Percentiles rank a stretch among this genome's conserved stretches.
These are phyloP conservation scores for Onychomys torridus DNA, from an alignment of 2,797 vertebrate species.

Conservation along the genomic window DNA sequence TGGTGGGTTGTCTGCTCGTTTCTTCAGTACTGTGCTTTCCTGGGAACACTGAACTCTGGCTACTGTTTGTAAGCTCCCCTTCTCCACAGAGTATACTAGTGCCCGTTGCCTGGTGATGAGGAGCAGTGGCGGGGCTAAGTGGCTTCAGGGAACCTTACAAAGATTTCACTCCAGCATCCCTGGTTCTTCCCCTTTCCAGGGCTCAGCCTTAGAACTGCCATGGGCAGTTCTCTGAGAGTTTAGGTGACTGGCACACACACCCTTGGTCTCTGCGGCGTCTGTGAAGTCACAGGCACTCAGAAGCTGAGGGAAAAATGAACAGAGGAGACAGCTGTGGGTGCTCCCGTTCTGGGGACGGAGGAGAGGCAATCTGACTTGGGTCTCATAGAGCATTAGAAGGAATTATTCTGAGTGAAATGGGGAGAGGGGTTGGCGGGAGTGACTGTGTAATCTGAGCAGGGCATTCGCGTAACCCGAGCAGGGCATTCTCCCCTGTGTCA, in stretches of 20 bases:
- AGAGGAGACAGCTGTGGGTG: not conserved
- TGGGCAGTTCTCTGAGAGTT: not conserved
- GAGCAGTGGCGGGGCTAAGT: not conserved
- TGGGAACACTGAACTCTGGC: not conserved
- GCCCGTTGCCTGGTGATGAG: not conserved
- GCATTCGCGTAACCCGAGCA: not conserved
- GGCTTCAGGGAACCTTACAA: not conserved
- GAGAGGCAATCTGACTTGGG: too few relatives aligned
- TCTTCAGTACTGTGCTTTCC: not conserved
- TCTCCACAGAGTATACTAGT: not conserved
- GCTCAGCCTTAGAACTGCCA: not conserved
- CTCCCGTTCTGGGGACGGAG: not conserved
- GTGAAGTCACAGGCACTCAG: not conserved
- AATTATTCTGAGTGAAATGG: not conserved
- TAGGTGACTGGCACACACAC: not conserved
- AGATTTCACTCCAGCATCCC: not conserved
- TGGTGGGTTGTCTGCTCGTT: not conserved
- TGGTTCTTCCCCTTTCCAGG: not conserved
- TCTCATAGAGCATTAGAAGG: not conserved
- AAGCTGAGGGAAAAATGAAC: not conserved
- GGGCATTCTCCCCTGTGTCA: not conserved
- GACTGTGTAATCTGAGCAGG: not conserved
- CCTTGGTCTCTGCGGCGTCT: not conserved
- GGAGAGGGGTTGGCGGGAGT: not conserved
- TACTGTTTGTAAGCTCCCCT: not conserved